Evolutionary conservation across 2,797 vertebrate genomes (phyloP).

Genomic region (Nannoperca obscura): DNA sequence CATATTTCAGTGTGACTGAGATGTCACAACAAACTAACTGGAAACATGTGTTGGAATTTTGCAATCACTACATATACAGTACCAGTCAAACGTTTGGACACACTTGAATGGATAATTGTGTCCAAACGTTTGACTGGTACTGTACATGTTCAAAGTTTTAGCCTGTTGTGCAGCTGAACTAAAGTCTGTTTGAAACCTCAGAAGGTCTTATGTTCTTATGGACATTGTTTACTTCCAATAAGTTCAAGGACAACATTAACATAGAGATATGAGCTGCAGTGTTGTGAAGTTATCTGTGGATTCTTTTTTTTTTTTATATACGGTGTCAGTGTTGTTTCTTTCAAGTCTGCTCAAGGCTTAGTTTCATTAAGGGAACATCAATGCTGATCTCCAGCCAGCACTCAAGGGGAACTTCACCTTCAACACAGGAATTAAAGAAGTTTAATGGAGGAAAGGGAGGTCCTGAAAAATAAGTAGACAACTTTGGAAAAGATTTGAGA

Average conservation of each 20-base stretch:
- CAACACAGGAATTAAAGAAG: slow-evolving; percentile 43
- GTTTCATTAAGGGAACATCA: slow-evolving; percentile 50
- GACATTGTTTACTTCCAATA: slow-evolving; percentile 4
- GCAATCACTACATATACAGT: background rate
- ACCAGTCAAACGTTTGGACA: too few relatives aligned
- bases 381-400: slow-evolving; percentile 54
- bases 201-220: background rate
- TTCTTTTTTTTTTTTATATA: slow-evolving; percentile 17
- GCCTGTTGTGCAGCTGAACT: slow-evolving; percentile 9
- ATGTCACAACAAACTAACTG: background rate
- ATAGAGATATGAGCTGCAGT: slow-evolving; percentile 15
- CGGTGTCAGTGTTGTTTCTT: slow-evolving; percentile 45
- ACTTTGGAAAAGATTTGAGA: background rate
- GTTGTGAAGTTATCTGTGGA: slow-evolving; percentile 18
- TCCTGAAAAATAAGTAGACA: slow-evolving; percentile 22
- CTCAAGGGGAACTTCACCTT: slow-evolving; percentile 59
- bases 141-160: background rate
- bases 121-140: too few relatives aligned
- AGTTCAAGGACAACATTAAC: slow-evolving; percentile 35
- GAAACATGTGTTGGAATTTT: background rate
- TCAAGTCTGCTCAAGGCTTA: slow-evolving; percentile 48
- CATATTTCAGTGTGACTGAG: slow-evolving; percentile 3
- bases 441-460: slow-evolving; percentile 49
- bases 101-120: too few relatives aligned
- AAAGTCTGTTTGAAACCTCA: slow-evolving; percentile 17